Conservation (phyloP, 2,797 vertebrate genomes). For the Sphenodon punctatus region DNA sequence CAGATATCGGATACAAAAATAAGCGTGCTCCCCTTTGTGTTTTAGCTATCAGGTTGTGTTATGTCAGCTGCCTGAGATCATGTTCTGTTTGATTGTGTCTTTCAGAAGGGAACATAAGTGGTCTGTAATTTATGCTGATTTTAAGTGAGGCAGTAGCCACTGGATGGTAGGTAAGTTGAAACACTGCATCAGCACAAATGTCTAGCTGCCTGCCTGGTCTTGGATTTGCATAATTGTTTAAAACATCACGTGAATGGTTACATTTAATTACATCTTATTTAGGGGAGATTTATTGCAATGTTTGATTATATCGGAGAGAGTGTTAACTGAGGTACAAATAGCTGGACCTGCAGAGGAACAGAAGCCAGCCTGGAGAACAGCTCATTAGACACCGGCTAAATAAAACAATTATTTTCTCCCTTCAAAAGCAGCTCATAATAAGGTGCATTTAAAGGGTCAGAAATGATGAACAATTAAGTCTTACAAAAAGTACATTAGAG, state of each 20-base stretch:
- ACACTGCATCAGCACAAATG: neutral
- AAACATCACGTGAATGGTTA: constrained; percentile 32
- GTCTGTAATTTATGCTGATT: constrained; percentile 25
- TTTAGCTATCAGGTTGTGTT: constrained; percentile 55
- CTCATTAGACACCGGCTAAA: constrained; percentile 24
- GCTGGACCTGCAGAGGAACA: neutral
- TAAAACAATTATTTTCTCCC: constrained; percentile 38
- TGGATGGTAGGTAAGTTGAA: constrained; percentile 41
- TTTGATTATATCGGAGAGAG: constrained; percentile 22
- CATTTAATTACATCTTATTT: constrained; percentile 52
- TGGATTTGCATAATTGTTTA: constrained; percentile 34
- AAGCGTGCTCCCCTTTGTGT: constrained; percentile 42
- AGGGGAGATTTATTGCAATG: constrained; percentile 2
- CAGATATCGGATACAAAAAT: constrained; percentile 67
- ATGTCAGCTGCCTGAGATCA: constrained; percentile 32
- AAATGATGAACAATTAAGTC: neutral
- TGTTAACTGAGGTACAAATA: constrained; percentile 15
- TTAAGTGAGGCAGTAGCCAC: constrained; percentile 23
- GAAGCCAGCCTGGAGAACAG: neutral
- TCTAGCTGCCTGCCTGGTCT: constrained; percentile 8
- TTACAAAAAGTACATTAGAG: neutral
- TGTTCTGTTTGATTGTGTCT: constrained; percentile 25
- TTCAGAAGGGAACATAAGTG: constrained; percentile 10
- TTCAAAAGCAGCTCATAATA: constrained; percentile 11
- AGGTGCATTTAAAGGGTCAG: neutral